phyloP scores from a whole-genome alignment of 2,888 invertebrate species.

The Serrognathus titanus region DNA sequence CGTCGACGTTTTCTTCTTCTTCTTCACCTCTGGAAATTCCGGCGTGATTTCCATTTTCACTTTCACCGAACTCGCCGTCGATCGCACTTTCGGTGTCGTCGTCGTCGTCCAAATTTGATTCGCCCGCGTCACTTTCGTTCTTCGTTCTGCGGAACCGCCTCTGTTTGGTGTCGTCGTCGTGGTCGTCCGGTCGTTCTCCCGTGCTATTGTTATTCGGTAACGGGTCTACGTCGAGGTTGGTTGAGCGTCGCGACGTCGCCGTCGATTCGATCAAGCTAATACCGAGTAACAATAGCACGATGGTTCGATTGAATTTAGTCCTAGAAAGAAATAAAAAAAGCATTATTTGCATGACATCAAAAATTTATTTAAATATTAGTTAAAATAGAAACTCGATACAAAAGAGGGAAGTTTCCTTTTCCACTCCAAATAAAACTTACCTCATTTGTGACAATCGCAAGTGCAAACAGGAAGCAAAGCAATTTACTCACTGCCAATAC shows the following conservation, averaged over 20 bases:
- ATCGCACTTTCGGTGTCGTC: constrained; percentile 8
- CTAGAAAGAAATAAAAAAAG: constrained; percentile 4
- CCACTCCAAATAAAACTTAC: too few relatives aligned
- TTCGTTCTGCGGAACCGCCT: neutral
- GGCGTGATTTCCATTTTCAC: too few relatives aligned
- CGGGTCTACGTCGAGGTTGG: too few relatives aligned
- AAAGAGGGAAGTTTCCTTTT: neutral
- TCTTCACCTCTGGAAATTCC: neutral
- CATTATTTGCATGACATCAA: neutral
- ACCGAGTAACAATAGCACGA: constrained; percentile 17
- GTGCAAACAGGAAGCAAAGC: too few relatives aligned
- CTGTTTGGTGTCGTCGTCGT: constrained; percentile 1
- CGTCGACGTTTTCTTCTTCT: constrained; percentile 4
- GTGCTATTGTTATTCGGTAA: neutral
- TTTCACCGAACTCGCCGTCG: constrained; percentile 4
- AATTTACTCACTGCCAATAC: too few relatives aligned
- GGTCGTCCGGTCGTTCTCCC: constrained; percentile 3
- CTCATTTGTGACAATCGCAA: too few relatives aligned
- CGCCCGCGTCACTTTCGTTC: constrained; percentile 10
- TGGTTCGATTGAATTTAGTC: constrained; percentile 8
- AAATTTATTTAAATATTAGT: too few relatives aligned
- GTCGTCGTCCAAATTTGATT: constrained; percentile 13
- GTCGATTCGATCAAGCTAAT: constrained; percentile 7
- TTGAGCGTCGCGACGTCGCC: neutral
- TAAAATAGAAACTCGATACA: too few relatives aligned